Conservation (phyloP, 2,797 vertebrate species). For the Diglossa cyanea region DNA sequence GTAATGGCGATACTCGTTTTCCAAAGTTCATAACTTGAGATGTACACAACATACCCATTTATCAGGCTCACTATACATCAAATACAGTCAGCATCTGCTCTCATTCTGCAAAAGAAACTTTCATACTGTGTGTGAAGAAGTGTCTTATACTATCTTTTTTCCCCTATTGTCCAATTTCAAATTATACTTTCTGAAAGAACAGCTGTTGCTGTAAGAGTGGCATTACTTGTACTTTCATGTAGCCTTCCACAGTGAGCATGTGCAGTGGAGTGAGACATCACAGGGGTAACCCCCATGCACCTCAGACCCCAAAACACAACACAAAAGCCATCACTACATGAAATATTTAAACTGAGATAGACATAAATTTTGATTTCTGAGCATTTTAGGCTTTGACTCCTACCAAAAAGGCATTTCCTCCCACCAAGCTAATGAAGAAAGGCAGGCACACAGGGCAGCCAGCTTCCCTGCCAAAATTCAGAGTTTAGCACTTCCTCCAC, state of each 20-base stretch:
- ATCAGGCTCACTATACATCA: not conserved
- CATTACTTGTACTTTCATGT: not conserved
- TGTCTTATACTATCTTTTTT: not conserved
- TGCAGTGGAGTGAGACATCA: not conserved
- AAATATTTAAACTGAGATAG: not conserved
- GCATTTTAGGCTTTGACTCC: not conserved
- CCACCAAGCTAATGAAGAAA: not conserved
- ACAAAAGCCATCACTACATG: not conserved
- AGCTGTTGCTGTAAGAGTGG: not conserved
- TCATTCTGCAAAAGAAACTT: not conserved
- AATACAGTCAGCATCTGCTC: not conserved
- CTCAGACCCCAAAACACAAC: not conserved
- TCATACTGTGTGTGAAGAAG: not conserved
- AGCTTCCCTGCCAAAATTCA: not conserved
- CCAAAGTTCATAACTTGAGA: not conserved
- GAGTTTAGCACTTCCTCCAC: not conserved
- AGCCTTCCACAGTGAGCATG: not conserved
- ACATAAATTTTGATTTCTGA: not conserved
- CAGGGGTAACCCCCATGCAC: accelerated
- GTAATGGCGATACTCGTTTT: not conserved
- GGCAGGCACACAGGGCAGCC: not conserved
- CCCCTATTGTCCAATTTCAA: not conserved
- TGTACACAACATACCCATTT: not conserved
- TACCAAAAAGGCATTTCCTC: not conserved
- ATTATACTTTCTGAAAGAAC: not conserved